phyloP scores from a whole-genome alignment of 2,888 invertebrate species.

The Coelinius sp. region DNA sequence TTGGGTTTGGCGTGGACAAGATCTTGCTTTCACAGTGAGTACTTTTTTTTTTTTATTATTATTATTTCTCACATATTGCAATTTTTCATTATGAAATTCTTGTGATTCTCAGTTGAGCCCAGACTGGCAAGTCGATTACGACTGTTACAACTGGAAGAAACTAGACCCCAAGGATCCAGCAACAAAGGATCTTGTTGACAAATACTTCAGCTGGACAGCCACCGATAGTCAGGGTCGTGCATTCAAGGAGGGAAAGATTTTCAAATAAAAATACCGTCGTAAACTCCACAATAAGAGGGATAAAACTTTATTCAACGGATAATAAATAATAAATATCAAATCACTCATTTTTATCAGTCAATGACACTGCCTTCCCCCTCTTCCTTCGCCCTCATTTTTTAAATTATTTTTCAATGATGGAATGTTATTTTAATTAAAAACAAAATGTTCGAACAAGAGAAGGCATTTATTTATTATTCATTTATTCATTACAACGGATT shows the following conservation, averaged over 20 bases:
- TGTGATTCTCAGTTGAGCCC: slow-evolving; percentile 78
- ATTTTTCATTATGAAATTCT: no score
- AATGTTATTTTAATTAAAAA: slow-evolving; percentile 10
- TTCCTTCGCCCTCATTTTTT: background rate
- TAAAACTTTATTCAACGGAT: slow-evolving; percentile 59
- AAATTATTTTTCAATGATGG: background rate
- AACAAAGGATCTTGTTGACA: slow-evolving; percentile 88
- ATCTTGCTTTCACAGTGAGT: slow-evolving; percentile 86
- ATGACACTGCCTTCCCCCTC: background rate
- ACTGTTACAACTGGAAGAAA: slow-evolving; percentile 96
- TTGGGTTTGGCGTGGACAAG: slow-evolving; percentile 98
- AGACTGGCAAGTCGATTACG: slow-evolving; percentile 98
- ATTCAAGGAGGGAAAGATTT: slow-evolving; percentile 99
- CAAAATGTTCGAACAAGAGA: slow-evolving; percentile 13
- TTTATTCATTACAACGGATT: background rate
- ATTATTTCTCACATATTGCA: background rate
- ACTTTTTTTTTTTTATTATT: background rate
- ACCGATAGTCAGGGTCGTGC: slow-evolving; percentile 88
- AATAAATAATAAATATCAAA: slow-evolving; percentile 52
- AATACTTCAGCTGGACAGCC: slow-evolving; percentile 94
- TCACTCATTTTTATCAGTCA: slow-evolving; percentile 39
- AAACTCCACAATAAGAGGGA: slow-evolving; percentile 51
- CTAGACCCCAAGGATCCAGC: slow-evolving; percentile 84
- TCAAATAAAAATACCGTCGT: slow-evolving; percentile 83
- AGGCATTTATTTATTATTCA: slow-evolving; percentile 26